Evolutionary conservation across 2,797 vertebrate species (phyloP).

Genomic region (Trachops cirrhosus): DNA sequence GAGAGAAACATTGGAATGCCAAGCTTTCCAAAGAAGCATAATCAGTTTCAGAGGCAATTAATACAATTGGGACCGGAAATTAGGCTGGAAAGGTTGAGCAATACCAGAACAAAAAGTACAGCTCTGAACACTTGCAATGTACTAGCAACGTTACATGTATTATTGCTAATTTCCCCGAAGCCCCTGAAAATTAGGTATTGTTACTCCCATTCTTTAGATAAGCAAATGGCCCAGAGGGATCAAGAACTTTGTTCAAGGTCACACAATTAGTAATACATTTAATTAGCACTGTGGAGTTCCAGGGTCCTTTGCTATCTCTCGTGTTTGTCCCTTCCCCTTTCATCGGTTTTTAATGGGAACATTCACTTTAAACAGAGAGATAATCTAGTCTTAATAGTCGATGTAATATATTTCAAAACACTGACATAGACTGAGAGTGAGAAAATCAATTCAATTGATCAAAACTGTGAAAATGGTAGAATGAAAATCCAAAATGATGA

Average conservation of each 20-base stretch:
- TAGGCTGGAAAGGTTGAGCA: slow-evolving; percentile 37
- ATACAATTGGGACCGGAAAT: slow-evolving; percentile 50
- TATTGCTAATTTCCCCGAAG: slow-evolving; percentile 41
- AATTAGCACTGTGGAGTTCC: slow-evolving; percentile 41
- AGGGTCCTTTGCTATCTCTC: background rate
- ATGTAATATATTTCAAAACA: slow-evolving; percentile 38
- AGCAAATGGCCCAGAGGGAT: background rate
- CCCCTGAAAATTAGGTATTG: slow-evolving; percentile 26
- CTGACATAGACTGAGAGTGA: background rate
- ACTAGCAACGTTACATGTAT: slow-evolving; percentile 1
- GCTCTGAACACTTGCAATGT: background rate
- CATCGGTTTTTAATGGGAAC: slow-evolving; percentile 21
- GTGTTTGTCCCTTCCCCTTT: background rate
- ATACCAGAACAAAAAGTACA: slow-evolving; percentile 35
- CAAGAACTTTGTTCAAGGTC: slow-evolving; percentile 45
- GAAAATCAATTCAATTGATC: slow-evolving; percentile 39
- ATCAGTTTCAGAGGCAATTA: slow-evolving; percentile 59
- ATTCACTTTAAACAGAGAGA: background rate
- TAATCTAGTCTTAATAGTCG: slow-evolving; percentile 33
- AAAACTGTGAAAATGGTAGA: slow-evolving; percentile 51
- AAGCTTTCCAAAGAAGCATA: slow-evolving; percentile 54
- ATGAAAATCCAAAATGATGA: background rate
- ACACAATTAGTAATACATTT: slow-evolving; percentile 16
- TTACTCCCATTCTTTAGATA: slow-evolving; percentile 30
- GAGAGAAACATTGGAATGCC: background rate